Conservation (phyloP, 1,140 invertebrate genomes). For the silkworm (Bombyx mori) region ASM3026992v2 NC_085119.1:3743501-3744000, state of each 20-base stretch:
- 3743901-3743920: too few species aligned
- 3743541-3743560: not conserved
- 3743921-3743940: too few species aligned
- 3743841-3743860: not conserved
- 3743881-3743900: too few species aligned
- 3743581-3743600: not conserved
- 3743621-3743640: slow-evolving; percentile 8
- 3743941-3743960: too few species aligned
- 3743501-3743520: not conserved
- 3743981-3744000: too few species aligned
- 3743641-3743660: slow-evolving; percentile 8
- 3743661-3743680: slow-evolving; percentile 10
- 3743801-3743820: not conserved
- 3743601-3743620: not conserved
- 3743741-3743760: not conserved
- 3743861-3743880: not conserved
- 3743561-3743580: not conserved
- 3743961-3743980: too few species aligned
- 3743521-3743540: not conserved
- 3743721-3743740: slow-evolving; percentile 12
- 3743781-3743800: not conserved
- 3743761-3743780: not conserved
- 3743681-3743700: slow-evolving; percentile 11
- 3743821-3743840: not conserved
- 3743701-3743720: slow-evolving; percentile 4